Evolutionary conservation across 2,888 invertebrate genomes (phyloP).

Genomic region (Clitarchus hookeri): DNA sequence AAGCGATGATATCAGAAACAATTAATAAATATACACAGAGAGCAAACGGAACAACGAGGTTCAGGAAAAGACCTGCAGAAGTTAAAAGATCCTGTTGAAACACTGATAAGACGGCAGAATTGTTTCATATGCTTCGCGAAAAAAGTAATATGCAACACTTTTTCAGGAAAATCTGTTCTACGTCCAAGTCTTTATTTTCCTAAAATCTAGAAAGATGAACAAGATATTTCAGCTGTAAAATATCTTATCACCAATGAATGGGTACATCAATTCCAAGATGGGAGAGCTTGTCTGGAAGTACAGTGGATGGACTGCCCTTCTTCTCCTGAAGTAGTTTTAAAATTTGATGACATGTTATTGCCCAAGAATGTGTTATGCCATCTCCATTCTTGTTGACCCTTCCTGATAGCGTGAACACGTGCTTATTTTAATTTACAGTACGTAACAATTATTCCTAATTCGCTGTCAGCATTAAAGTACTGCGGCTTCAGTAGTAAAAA

Average conservation of each 20-base stretch:
- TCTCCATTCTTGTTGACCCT: too few species aligned
- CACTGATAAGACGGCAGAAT: background rate
- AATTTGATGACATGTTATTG: too few species aligned
- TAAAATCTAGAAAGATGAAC: background rate
- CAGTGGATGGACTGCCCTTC: too few species aligned
- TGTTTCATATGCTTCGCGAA: background rate
- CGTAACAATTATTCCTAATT: too few species aligned
- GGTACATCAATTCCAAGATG: background rate
- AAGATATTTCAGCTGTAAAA: background rate
- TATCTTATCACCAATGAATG: background rate
- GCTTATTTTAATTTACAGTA: too few species aligned
- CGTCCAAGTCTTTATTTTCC: background rate
- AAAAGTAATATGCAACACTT: background rate
- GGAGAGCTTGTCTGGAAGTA: too few species aligned
- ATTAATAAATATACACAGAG: background rate
- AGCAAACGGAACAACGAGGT: background rate
- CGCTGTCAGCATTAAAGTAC: too few species aligned
- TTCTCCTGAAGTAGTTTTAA: too few species aligned
- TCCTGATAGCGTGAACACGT: too few species aligned
- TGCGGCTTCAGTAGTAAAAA: too few species aligned
- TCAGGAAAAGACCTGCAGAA: background rate
- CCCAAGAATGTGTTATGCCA: too few species aligned
- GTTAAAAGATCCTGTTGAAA: background rate
- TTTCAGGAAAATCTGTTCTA: constrained; percentile 8
- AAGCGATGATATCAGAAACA: background rate